Percentiles rank a stretch among this genome's conserved stretches.
Evolutionary conservation across 37 sponge, comb jelly and placozoan species (phyloP).

Genomic region (Corticium candelabrum): DNA sequence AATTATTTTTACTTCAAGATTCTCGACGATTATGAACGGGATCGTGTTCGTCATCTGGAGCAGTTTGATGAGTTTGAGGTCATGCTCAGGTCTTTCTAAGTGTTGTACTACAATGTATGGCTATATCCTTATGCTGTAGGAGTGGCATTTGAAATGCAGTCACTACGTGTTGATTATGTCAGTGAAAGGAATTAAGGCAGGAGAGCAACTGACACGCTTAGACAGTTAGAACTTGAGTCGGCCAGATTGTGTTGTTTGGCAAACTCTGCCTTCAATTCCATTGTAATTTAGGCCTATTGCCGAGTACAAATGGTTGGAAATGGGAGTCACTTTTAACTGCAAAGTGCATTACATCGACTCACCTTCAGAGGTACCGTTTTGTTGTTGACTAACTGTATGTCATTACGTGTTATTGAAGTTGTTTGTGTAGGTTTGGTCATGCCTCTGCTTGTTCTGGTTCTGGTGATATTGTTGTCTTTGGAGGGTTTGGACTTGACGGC

Average conservation of each 20-base stretch:
- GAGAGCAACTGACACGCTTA: neutral
- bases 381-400: neutral
- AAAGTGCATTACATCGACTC: no score
- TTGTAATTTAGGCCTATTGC: no score
- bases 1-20: conserved; percentile 33
- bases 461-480: neutral
- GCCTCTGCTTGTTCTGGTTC: neutral
- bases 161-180: conserved; percentile 59
- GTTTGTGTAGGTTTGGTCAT: neutral
- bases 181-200: neutral
- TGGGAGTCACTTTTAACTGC: no score
- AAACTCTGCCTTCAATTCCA: no score
- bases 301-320: no score
- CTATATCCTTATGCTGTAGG: no score
- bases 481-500: neutral
- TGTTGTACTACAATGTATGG: no score
- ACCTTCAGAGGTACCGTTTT: no score
- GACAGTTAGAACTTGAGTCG: neutral
- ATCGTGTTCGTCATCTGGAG: conserved; percentile 37
- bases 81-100: no score
- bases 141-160: conserved; percentile 71
- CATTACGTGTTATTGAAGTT: neutral
- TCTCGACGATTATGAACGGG: conserved; percentile 21
- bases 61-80: conserved; percentile 85
- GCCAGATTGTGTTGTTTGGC: no score